Evolutionary conservation across 1,140 invertebrate genomes (phyloP).

Genomic region (Saccostrea cuccullata): DNA sequence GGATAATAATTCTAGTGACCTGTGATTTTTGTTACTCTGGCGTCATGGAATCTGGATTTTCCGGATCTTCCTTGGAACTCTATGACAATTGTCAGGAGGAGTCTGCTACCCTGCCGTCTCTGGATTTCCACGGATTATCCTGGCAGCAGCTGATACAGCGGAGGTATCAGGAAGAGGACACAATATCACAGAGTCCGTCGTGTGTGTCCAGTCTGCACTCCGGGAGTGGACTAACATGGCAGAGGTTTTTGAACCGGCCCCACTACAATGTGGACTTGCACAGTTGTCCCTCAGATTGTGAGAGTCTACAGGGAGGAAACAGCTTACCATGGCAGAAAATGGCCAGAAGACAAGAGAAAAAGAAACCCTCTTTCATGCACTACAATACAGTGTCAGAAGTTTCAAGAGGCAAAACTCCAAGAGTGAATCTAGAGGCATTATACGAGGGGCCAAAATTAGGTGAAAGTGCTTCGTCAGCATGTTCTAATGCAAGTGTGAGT

Average conservation of each 20-base stretch:
- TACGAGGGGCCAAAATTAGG: not conserved
- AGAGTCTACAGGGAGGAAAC: not conserved
- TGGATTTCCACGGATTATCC: conserved; percentile 38
- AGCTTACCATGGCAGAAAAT: conserved; percentile 42
- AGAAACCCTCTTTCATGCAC: not conserved
- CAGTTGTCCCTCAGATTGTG: conserved; percentile 13
- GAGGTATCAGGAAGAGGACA: conserved; percentile 20
- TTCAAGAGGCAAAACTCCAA: not conserved
- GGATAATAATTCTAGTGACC: conserved; percentile 3
- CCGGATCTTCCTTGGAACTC: conserved; percentile 19
- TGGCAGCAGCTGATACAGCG: conserved; percentile 40
- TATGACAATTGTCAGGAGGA: conserved; percentile 35
- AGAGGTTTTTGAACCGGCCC: conserved; percentile 37
- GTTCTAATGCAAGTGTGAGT: conserved; percentile 16
- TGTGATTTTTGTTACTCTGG: not conserved
- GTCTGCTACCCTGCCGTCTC: conserved; percentile 16
- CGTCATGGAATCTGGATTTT: conserved; percentile 32
- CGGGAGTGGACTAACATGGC: conserved; percentile 18
- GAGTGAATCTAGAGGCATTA: not conserved
- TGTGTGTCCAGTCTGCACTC: conserved; percentile 5
- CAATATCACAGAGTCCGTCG: conserved; percentile 14
- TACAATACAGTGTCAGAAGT: conserved; percentile 32
- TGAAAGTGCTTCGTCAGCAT: not conserved
- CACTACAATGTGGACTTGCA: conserved; percentile 34
- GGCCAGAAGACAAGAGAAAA: conserved; percentile 3